Evolutionary conservation across 2,113 vertebrate genomes (phyloP), one percentile per base, ranked within the genome.

Genomic region (Pampusana beccarii): DNA sequence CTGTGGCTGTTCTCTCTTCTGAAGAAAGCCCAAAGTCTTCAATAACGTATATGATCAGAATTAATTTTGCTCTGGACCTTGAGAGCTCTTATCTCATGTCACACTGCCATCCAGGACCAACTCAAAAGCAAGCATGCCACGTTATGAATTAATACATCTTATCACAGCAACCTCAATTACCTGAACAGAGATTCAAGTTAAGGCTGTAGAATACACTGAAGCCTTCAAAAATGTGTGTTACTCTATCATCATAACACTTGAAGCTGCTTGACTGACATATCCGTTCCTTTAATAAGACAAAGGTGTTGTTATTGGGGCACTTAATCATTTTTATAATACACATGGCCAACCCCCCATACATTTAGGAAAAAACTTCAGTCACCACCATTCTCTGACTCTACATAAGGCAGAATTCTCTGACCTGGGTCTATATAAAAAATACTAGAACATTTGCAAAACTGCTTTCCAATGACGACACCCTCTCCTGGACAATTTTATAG

Each of bases 401-500:
- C 13, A 9, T 2, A 28, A 0, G 1, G 24, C 62, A 75, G 42
- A 34, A 9, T 72, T 40, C 23, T 54, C 14, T 7, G 10, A 29
- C 8, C n/a, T 0, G 0, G 21, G 24, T 69, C 21, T 9, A 1
- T 13, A 36, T 7, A 1, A 13, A 19, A 69, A 62, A 20, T 2
- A 26, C 16, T 4, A 14, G 51, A 81, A 53, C 7, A 25, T 40
- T 31, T 64, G 46, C n/a, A 80, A 77, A 70, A 25, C 70, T 80
- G 56, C 25, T 78, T 77, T 92, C 40, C 54, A 42, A 2, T 9
- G 25, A 18, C 0, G 2, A 70, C 16, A 54, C 6, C 17, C 38
- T 86, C 48, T 84, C 6, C 2, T 84, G 72, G 61, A 11, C 16
- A 77, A 53, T 23, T 26, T 19, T 0, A 5, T 2, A 56, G 33